Evolutionary conservation across 2,113 vertebrate species (phyloP).

Genomic region (Heterocephalus glaber): DNA sequence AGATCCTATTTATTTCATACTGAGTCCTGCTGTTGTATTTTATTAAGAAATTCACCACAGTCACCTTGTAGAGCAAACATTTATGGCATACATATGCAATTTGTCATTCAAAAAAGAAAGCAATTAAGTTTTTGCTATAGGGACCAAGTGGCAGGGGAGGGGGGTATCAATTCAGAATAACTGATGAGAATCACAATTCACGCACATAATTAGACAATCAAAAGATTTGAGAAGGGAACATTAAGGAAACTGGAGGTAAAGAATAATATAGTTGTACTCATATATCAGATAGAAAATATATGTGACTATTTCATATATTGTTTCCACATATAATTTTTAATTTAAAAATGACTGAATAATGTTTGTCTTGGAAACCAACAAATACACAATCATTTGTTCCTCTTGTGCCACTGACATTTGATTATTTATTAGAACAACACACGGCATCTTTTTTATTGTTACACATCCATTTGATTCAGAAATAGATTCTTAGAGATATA

Average conservation of each 20-base stretch:
- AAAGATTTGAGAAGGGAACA: slow-evolving; percentile 28
- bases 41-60: not conserved
- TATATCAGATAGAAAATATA: slow-evolving; percentile 1
- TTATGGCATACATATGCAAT: not conserved
- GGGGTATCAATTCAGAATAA: not conserved
- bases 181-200: slow-evolving; percentile 6
- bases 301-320: not conserved
- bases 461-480: slow-evolving; percentile 7
- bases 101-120: not conserved
- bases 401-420: not conserved
- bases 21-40: not conserved
- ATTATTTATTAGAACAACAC: slow-evolving; percentile 23
- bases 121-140: not conserved
- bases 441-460: not conserved
- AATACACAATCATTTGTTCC: not conserved
- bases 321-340: slow-evolving; percentile 5
- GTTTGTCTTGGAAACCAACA: slow-evolving; percentile 17
- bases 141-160: not conserved
- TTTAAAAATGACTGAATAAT: not conserved
- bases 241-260: slow-evolving; percentile 23
- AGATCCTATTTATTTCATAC: slow-evolving; percentile 57
- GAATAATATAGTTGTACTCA: slow-evolving; percentile 27
- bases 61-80: slow-evolving; percentile 5
- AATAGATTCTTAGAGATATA: not conserved
- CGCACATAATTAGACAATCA: slow-evolving; percentile 4